Evolutionary conservation across 1,140 invertebrate species (phyloP), one percentile per base, ranked within the genome.

Genomic region (Ips nitidus): DNA sequence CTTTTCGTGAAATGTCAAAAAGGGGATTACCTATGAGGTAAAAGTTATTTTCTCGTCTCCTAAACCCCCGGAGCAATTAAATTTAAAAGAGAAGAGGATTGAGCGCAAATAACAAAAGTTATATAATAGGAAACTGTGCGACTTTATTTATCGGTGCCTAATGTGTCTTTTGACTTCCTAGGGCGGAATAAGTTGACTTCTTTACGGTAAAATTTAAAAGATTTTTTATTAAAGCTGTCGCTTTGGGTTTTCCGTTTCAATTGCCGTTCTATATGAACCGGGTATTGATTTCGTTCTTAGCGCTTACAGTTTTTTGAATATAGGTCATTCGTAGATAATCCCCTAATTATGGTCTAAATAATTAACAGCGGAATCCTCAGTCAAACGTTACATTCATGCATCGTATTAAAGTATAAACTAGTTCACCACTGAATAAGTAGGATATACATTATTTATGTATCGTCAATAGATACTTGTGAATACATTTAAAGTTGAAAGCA

Each of bases 191-290:
- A 47, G 42, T 61, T 8, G 36, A 39, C 41, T 47, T 62, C 22
- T 62, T 62, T 53, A 65, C 40, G 62, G 40, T 7, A 65, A n/a
- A 65, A 65, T 65, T 65, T 53, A 61, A 50, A 38, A 2, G 43
- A 45, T 42, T 65, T 65, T 65, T 65, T 65, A 65, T 53, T 65
- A 65, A 65, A 65, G 36, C 59, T 3, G 42, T 58, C 40, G 52
- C 52, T 55, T 22, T 22, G 22, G 22, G 22, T 22, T 22, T 22
- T 22, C 22, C 22, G 22, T 22, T 22, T 55, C 37, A 8, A 55
- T 55, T 55, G 52, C 5, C 8, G 52, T 55, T 22, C n/a, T n/a
- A 22, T 22, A 55, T n/a, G 36, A 55, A 37, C 8, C 52, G 5
- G 52, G 56, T 58, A 58, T 58, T 22, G 56, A 58, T 40, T 58